Percentiles rank a stretch among this genome's conserved stretches.
Conservation (phyloP, 2,113 vertebrate species). For the Tragulus kanchil region DNA sequence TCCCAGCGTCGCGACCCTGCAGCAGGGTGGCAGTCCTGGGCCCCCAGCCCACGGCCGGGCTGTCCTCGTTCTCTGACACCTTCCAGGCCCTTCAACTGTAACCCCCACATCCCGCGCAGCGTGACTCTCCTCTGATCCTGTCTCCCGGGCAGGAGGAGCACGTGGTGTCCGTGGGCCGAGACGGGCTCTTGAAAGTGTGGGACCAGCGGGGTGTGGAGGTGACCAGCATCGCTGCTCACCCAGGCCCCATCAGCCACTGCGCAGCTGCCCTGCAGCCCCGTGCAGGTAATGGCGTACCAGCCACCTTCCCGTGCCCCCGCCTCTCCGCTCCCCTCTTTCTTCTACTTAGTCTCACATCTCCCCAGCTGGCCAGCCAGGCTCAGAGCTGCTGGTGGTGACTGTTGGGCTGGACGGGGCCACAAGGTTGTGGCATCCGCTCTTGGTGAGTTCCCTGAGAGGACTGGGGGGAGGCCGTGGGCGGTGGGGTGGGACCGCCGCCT, state of each 20-base stretch:
- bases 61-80: not conserved
- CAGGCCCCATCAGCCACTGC: conserved; percentile 88
- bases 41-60: no score
- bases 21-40: not conserved
- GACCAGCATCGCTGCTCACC: conserved; percentile 91
- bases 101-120: not conserved
- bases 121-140: not conserved
- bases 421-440: conserved; percentile 82
- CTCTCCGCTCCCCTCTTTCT: not conserved
- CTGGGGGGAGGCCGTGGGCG: not conserved
- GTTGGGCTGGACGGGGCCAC: conserved; percentile 80
- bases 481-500: not conserved
- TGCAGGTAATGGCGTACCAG: conserved; percentile 36
- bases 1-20: not conserved
- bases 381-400: conserved; percentile 82
- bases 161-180: conserved; percentile 87
- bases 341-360: conserved; percentile 11
- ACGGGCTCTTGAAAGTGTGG: conserved; percentile 92
- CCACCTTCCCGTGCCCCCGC: not conserved
- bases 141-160: conserved; percentile 86
- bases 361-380: conserved; percentile 70
- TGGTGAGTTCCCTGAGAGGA: conserved; percentile 73
- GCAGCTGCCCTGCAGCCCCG: conserved; percentile 60
- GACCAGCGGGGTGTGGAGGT: conserved; percentile 88
- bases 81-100: not conserved